Evolutionary conservation across 2,888 invertebrate genomes (phyloP).

Genomic region (Antheraea assamensis): DNA sequence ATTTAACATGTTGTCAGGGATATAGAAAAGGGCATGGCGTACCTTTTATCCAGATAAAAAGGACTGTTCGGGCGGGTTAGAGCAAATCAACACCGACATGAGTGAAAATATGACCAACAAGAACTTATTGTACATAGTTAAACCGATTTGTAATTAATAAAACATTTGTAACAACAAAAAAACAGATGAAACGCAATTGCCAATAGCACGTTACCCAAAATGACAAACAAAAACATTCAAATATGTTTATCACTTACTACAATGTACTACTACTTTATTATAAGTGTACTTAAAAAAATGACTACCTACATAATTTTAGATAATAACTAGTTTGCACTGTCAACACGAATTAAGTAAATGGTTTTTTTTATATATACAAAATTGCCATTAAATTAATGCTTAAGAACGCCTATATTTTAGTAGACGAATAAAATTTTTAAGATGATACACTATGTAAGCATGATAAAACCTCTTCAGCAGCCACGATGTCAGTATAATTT

Average conservation of each 20-base stretch:
- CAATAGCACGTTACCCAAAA: not conserved
- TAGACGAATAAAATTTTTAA: not conserved
- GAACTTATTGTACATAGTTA: too few species aligned
- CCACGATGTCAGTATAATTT: not conserved
- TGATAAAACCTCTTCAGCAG: slow-evolving; percentile 1
- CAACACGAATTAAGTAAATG: slow-evolving; percentile 20
- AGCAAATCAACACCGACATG: too few species aligned
- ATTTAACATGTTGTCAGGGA: too few species aligned
- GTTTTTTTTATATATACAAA: slow-evolving; percentile 11
- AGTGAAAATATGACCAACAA: too few species aligned
- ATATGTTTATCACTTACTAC: slow-evolving; percentile 29
- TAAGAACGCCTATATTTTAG: not conserved
- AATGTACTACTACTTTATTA: slow-evolving; percentile 24
- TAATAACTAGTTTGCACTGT: slow-evolving; percentile 28
- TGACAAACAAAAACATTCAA: slow-evolving; percentile 26
- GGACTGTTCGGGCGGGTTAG: too few species aligned
- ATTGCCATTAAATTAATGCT: slow-evolving; percentile 19
- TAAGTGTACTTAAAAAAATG: slow-evolving; percentile 24
- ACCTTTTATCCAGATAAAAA: too few species aligned
- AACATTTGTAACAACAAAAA: too few species aligned
- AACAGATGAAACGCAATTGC: too few species aligned
- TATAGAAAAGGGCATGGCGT: too few species aligned
- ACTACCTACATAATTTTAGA: slow-evolving; percentile 25
- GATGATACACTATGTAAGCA: slow-evolving; percentile 9
- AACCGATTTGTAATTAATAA: too few species aligned